Percentiles rank a stretch among this genome's conserved stretches.
phyloP scores from a whole-genome alignment of 2,888 invertebrate genomes.

The Pasiphila rectangulata region DNA sequence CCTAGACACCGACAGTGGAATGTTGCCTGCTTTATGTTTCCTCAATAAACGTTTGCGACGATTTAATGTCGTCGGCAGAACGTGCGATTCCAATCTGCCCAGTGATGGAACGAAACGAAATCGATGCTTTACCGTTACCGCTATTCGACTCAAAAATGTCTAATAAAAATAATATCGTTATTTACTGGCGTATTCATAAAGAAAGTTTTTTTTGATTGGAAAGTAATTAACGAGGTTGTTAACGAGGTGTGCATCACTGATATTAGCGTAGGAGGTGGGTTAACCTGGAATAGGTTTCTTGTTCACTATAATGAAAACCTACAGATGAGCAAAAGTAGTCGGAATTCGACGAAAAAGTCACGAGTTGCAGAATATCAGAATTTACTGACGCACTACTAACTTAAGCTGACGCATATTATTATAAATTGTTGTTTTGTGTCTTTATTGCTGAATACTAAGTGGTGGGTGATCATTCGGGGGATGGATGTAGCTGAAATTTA shows the following conservation, averaged over 20 bases:
- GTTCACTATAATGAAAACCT: too few relatives aligned
- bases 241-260: slow-evolving; percentile 35
- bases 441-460: too few relatives aligned
- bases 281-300: too few relatives aligned
- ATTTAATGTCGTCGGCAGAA: slow-evolving; percentile 54
- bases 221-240: slow-evolving; percentile 50
- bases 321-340: too few relatives aligned
- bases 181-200: slow-evolving; percentile 54
- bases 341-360: too few relatives aligned
- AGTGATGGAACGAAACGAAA: slow-evolving; percentile 46
- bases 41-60: slow-evolving; percentile 53
- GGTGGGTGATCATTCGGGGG: too few relatives aligned
- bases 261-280: slow-evolving; percentile 20
- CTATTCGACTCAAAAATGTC: slow-evolving; percentile 59
- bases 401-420: too few relatives aligned
- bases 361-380: too few relatives aligned
- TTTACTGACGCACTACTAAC: too few relatives aligned
- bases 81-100: slow-evolving; percentile 53
- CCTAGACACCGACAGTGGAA: slow-evolving; percentile 52
- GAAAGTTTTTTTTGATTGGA: slow-evolving; percentile 46
- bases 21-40: slow-evolving; percentile 62
- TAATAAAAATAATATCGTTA: slow-evolving; percentile 61
- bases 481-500: too few relatives aligned
- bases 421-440: too few relatives aligned
- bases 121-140: slow-evolving; percentile 51